Percentiles rank a stretch among this genome's conserved stretches.
phyloP scores from a whole-genome alignment of 2,797 vertebrate species.

The Onychomys torridus region DNA sequence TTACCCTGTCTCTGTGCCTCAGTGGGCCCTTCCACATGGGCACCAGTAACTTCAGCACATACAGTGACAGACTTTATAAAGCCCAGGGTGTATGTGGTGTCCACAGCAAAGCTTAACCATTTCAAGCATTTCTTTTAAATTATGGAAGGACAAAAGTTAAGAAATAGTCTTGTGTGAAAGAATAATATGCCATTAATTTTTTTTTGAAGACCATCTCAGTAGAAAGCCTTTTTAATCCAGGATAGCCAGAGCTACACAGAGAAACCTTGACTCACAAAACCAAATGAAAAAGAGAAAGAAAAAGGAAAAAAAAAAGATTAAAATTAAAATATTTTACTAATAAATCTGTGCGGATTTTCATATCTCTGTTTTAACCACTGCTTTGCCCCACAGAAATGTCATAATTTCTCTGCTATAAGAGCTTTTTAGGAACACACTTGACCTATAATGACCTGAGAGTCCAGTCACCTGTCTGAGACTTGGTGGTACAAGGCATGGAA shows the following conservation, averaged over 20 bases:
- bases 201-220: conserved; percentile 2
- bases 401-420: background rate
- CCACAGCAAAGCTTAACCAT: background rate
- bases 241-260: background rate
- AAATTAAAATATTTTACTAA: background rate
- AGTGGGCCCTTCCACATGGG: background rate
- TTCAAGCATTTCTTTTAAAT: background rate
- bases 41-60: background rate
- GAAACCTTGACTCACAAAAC: background rate
- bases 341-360: background rate
- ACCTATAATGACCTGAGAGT: background rate
- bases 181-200: background rate
- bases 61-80: background rate
- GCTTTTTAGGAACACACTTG: background rate
- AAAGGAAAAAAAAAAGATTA: background rate
- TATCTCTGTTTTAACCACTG: background rate
- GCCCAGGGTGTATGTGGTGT: background rate
- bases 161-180: conserved; percentile 15
- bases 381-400: background rate
- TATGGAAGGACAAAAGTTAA: background rate
- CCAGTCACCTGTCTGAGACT: background rate
- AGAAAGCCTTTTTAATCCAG: background rate
- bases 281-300: background rate
- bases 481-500: background rate
- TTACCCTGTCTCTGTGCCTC: background rate